phyloP scores from a whole-genome alignment of 2,113 vertebrate species.

The Pachycephala philippinensis region DNA sequence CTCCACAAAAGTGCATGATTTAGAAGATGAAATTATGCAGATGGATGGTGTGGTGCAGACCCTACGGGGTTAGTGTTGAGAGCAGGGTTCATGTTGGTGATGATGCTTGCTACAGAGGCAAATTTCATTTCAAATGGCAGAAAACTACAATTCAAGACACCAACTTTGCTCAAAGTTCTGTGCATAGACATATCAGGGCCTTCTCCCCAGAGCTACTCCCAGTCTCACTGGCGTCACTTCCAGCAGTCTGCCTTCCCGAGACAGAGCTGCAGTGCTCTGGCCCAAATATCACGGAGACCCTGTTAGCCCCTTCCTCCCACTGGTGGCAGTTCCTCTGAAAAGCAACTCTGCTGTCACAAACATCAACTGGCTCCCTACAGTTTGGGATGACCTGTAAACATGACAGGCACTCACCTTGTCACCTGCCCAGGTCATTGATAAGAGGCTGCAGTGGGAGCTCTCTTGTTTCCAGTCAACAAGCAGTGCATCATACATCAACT shows the following conservation, averaged over 20 bases:
- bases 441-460: background rate
- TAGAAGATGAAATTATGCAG: background rate
- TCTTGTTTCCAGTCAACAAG: background rate
- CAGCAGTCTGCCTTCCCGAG: fast-evolving
- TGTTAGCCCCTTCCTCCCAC: background rate
- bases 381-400: background rate
- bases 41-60: fast-evolving
- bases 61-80: fast-evolving
- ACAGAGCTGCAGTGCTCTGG: background rate
- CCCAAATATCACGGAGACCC: background rate
- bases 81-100: background rate
- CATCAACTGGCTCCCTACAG: fast-evolving
- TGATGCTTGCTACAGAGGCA: background rate
- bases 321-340: background rate
- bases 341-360: background rate
- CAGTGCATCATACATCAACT: background rate
- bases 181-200: background rate
- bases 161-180: background rate
- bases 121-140: background rate
- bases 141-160: background rate
- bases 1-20: background rate
- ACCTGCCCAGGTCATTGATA: background rate
- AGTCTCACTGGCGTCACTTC: fast-evolving
- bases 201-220: background rate
- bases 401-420: background rate